phyloP scores from a whole-genome alignment of 2,888 invertebrate genomes.

The Marasmarcha lunaedactyla region DNA sequence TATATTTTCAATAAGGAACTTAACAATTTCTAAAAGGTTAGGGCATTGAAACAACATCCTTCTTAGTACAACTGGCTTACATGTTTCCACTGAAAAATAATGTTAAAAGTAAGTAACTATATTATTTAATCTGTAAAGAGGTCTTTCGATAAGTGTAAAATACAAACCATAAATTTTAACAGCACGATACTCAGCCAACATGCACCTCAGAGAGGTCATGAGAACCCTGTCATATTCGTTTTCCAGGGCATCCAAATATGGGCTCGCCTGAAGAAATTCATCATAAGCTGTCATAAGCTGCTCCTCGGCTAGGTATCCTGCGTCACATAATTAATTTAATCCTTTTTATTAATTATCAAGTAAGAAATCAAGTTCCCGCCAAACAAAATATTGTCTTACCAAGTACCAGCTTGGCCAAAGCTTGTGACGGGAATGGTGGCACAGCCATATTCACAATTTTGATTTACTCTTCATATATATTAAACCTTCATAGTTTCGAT shows the following conservation, averaged over 20 bases:
- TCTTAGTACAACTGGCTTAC: conserved; percentile 44
- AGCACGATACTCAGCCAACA: conserved; percentile 60
- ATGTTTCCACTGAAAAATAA: conserved; percentile 50
- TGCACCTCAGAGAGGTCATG: conserved; percentile 57
- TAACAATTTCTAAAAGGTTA: conserved; percentile 50
- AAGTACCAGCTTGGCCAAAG: conserved; percentile 57
- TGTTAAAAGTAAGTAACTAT: background rate
- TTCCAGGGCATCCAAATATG: conserved; percentile 50
- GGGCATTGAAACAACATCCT: conserved; percentile 45
- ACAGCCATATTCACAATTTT: conserved; percentile 31
- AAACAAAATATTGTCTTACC: conserved; percentile 39
- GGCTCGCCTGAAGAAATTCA: conserved; percentile 59
- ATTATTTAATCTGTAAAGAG: too few species aligned
- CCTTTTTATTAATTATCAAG: background rate
- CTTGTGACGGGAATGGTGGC: conserved; percentile 54
- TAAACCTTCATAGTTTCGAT: too few species aligned
- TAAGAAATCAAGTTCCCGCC: conserved; percentile 42
- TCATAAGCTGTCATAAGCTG: conserved; percentile 63
- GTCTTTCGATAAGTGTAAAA: too few species aligned
- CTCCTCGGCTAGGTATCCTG: conserved; percentile 62
- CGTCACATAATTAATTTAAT: conserved; percentile 11
- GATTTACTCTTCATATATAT: too few species aligned
- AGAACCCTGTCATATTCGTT: conserved; percentile 63
- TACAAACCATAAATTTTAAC: conserved; percentile 55
- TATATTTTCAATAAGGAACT: conserved; percentile 36